Conservation (phyloP, 1,140 invertebrate genomes). For the Drosophila tsacasi region DNA sequence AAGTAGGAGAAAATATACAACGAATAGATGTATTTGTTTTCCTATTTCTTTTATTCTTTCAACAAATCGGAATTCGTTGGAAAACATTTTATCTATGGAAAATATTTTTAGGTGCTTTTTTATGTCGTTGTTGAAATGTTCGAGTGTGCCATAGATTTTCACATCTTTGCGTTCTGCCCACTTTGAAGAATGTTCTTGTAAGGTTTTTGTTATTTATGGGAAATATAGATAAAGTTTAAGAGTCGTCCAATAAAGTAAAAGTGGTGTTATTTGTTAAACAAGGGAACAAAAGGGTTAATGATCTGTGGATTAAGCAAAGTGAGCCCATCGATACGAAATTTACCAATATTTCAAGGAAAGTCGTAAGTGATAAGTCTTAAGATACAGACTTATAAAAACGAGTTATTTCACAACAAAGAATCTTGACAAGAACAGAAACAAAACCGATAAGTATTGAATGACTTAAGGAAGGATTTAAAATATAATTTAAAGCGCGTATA, state of each 20-base stretch:
- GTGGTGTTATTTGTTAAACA: slow-evolving; percentile 11
- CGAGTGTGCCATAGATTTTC: slow-evolving; percentile 47
- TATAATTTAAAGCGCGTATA: neutral
- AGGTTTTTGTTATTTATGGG: slow-evolving; percentile 28
- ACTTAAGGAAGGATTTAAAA: no score
- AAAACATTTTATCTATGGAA: slow-evolving; percentile 45
- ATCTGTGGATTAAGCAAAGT: neutral
- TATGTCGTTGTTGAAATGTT: slow-evolving; percentile 45
- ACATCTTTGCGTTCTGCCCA: neutral
- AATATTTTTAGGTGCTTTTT: slow-evolving; percentile 57
- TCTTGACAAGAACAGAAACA: neutral
- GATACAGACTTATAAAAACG: neutral
- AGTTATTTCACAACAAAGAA: slow-evolving; percentile 4
- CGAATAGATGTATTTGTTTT: slow-evolving; percentile 21
- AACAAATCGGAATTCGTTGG: slow-evolving; percentile 33
- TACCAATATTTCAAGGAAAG: neutral
- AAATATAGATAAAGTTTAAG: slow-evolving; percentile 2
- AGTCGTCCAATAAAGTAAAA: neutral
- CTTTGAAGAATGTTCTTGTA: slow-evolving; percentile 9
- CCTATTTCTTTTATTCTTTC: slow-evolving; percentile 27
- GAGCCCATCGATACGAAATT: neutral
- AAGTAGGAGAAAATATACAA: neutral
- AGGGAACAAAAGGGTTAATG: neutral
- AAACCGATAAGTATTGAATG: neutral
- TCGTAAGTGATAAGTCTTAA: neutral